These are phyloP conservation scores for Crotalus horridus DNA, from an alignment of 2,113 vertebrate genomes.

Conservation along the genomic window DNA sequence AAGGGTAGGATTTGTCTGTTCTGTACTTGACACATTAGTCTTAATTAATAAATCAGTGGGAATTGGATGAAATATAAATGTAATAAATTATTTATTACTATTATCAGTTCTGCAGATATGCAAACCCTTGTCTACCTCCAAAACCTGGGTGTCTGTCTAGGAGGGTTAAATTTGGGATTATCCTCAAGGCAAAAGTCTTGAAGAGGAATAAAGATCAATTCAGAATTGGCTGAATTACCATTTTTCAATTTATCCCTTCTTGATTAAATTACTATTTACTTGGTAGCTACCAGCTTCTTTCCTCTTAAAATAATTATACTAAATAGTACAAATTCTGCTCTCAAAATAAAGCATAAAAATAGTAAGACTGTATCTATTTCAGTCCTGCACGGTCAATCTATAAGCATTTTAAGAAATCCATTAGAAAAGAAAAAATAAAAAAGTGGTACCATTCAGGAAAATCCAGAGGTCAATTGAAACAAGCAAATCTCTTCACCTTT, in stretches of 20 bases:
- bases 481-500: not conserved
- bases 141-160: not conserved
- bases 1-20: not conserved
- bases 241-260: not conserved
- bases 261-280: not conserved
- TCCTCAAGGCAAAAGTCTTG: no score
- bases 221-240: not conserved
- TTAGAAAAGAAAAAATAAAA: not conserved
- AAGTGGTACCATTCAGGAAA: not conserved
- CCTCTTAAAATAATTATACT: not conserved
- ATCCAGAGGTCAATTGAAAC: slow-evolving; percentile 5
- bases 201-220: no score
- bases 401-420: not conserved
- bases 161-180: no score
- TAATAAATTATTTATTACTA: not conserved
- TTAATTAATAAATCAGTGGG: not conserved
- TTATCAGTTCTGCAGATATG: not conserved
- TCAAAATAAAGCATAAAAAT: not conserved
- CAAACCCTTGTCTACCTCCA: not conserved
- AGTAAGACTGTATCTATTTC: not conserved
- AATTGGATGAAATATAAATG: not conserved
- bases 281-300: not conserved
- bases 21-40: not conserved
- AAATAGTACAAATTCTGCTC: not conserved
- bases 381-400: not conserved